A percentile compares a stretch with the other conserved stretches of the same genome.
Evolutionary conservation across 2,113 vertebrate species (phyloP).

Genomic region (Cebus imitator): DNA sequence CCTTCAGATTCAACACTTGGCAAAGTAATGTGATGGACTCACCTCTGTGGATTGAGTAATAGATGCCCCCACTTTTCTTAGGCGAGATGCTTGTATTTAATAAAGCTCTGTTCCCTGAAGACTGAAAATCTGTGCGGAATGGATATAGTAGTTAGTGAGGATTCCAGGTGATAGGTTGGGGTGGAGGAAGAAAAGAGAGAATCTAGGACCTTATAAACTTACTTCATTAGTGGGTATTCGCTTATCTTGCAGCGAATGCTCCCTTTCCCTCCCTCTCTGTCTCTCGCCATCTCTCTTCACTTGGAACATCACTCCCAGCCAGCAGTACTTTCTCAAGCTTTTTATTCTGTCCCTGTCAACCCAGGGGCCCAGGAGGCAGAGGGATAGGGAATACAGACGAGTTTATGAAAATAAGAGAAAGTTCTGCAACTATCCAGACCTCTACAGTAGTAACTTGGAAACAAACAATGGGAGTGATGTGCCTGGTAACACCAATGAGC

Average conservation of each 20-base stretch:
- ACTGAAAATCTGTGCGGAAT: background rate
- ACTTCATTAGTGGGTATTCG: background rate
- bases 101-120: background rate
- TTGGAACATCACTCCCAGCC: background rate
- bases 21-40: background rate
- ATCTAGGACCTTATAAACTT: background rate
- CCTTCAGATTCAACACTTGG: background rate
- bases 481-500: background rate
- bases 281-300: background rate
- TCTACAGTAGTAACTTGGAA: background rate
- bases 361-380: background rate
- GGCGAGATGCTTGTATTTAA: background rate
- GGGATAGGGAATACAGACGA: background rate
- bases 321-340: background rate
- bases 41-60: background rate
- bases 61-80: background rate
- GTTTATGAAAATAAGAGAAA: background rate
- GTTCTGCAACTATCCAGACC: background rate
- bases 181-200: background rate
- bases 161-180: background rate
- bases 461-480: background rate
- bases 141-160: background rate
- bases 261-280: background rate
- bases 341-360: background rate
- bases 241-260: background rate